Evolutionary conservation across 2,888 invertebrate species (phyloP), one percentile per base, ranked within the genome.

Genomic region (Euzetes globulus): DNA sequence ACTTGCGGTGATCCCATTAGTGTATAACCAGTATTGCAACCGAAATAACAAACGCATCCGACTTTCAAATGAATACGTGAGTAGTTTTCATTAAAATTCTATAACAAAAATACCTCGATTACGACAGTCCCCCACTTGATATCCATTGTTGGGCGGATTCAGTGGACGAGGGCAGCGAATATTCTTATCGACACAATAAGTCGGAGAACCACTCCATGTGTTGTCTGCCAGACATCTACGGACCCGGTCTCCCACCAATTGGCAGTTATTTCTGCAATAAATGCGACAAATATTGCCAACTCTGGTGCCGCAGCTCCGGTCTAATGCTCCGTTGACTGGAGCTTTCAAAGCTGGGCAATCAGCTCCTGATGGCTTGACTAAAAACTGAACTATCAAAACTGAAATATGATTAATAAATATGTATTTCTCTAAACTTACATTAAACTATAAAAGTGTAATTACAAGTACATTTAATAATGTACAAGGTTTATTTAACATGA

Each of bases 271-370:
- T 22, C 11, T 6, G 41, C 68, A 68, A 22, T 68, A 7, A n/a
- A 68, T 68, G 3, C 68, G 68, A 45, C 68, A 68, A 68, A 33
- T 29, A n/a, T 37, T 41, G 22, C 68, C 68, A 68, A 68, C 68
- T 22, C 45, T 29, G 19, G 68, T 68, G 22, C 68, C 68, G 45
- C 68, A 68, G 37, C 17, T 68, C 19, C 41, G 19, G 13, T 22
- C 45, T 33, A 68, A 37, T 15, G 5, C 2, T 11, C 41, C 68
- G 22, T 68, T 41, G 17, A 22, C n/a, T 7, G 68, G 68, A 33
- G 68, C n/a, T 7, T 1, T 68, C 37, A 68, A 37, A 41, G 37
- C 33, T 3, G 68, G 68, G 15, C 68, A 68, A 15, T 68, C 41
- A 33, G 60, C 60, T 17, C 29, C 25, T 33, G 33, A n/a, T 60